Base-by-base conservation (phyloP, 2,888 invertebrate genomes). In the Aphidius colemani region DNA sequence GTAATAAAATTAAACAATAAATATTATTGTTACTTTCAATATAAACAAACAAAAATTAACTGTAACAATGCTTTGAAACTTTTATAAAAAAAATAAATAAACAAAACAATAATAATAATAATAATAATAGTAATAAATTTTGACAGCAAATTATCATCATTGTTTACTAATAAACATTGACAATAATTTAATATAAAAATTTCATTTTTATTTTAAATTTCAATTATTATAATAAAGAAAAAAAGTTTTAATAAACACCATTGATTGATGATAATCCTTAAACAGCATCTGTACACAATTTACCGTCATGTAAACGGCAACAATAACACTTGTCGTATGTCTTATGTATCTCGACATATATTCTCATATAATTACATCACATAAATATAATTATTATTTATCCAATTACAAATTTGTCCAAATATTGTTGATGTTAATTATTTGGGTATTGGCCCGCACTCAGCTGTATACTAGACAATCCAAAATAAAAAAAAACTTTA, bases 401-500 rank as follows among this genome's bases (percentile, higher is more conserved):
- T 57, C 46, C 46, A 45, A 39, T 11, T 39, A 18, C n/a, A 30
- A 39, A 30, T 46, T 57, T 46, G 40, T 57, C 46, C 46, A 30
- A 63, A 58, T 57, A 61, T 60, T 59, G 60, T 66, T 61, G 55
- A 61, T 43, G 44, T 51, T 65, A 61, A 51, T 53, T 53, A 61
- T 53, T 59, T 58, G 49, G 55, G 10, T 61, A 61, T 51, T 60
- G 64, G 66, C 63, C 66, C 59, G 56, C 64, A 30, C 70, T 70
- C 70, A 70, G 69, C 70, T 70, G 69, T 69, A 64, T 60, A 59
- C 41, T 67, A 46, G 57, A 30, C 30, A 30, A 30, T 30, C 30
- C 30, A 30, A 60, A 69, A 18, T 18, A 66, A 65, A 66, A 64
- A 66, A 62, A 68, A 70, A 68, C 69, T 69, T 70, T 70, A 70